Percentiles rank a stretch among this genome's conserved stretches.
Conservation (phyloP, 2,797 vertebrate genomes). For the Cyclura pinguis region DNA sequence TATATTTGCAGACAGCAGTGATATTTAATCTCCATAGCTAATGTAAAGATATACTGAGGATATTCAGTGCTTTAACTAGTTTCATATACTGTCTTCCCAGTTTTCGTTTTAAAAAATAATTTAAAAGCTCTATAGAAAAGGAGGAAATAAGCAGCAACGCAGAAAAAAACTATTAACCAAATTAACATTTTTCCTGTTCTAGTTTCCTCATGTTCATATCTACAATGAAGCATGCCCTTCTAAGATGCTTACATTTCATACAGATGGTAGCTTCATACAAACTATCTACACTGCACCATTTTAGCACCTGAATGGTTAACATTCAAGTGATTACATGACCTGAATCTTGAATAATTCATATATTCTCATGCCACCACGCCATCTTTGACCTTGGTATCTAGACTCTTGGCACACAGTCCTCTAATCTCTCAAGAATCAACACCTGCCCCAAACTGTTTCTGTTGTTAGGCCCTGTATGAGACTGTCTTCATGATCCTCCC, state of each 20-base stretch:
- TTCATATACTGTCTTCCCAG: neutral
- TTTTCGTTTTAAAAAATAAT: neutral
- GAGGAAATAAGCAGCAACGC: too few relatives aligned
- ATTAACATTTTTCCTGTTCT: neutral
- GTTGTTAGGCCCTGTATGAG: too few relatives aligned
- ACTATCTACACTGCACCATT: neutral
- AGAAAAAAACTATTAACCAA: neutral
- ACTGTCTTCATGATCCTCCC: too few relatives aligned
- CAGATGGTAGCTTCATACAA: neutral
- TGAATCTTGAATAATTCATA: neutral
- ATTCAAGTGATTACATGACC: neutral
- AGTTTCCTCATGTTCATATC: neutral
- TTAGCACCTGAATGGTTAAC: neutral
- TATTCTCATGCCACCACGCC: neutral
- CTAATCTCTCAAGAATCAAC: neutral
- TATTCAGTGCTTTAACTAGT: neutral
- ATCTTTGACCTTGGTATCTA: neutral
- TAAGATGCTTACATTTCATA: neutral
- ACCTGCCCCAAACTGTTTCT: too few relatives aligned
- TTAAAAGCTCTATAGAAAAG: too few relatives aligned
- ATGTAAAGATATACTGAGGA: neutral
- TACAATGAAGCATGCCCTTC: neutral
- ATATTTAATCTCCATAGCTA: neutral
- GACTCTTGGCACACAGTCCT: neutral
- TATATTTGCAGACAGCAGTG: neutral